These are phyloP conservation scores for Eupithecia exiguata DNA, from an alignment of 2,888 invertebrate genomes.

Conservation along the genomic window DNA sequence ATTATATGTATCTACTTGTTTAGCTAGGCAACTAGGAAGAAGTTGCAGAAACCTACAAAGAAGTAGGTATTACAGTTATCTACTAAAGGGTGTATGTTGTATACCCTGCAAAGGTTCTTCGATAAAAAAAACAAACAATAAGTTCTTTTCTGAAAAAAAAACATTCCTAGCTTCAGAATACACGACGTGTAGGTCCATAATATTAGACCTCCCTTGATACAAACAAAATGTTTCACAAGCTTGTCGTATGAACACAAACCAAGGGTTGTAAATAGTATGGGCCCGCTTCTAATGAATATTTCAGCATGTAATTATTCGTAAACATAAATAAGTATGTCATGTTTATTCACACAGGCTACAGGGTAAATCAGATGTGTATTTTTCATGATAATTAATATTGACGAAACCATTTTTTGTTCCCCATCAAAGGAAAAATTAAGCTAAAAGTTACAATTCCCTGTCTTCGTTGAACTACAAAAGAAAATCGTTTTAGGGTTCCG, in stretches of 20 bases:
- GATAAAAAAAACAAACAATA: background rate
- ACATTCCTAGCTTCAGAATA: background rate
- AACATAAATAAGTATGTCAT: constrained; percentile 46
- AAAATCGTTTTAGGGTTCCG: no score
- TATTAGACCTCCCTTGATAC: background rate
- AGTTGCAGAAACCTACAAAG: no score
- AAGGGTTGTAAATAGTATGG: constrained; percentile 30
- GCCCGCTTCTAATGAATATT: constrained; percentile 62
- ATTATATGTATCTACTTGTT: no score
- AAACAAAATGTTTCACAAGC: background rate
- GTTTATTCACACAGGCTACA: constrained; percentile 37
- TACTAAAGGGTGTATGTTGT: no score
- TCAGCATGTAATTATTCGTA: constrained; percentile 51
- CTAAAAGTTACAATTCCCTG: background rate
- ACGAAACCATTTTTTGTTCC: background rate
- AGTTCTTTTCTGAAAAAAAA: background rate
- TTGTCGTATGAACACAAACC: constrained; percentile 11
- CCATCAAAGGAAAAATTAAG: background rate
- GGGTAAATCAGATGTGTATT: constrained; percentile 33
- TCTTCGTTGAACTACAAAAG: background rate
- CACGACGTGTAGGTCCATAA: no score
- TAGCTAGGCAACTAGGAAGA: no score
- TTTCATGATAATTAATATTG: background rate
- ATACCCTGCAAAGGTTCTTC: background rate
- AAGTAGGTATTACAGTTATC: no score